Evolutionary conservation across 2,888 invertebrate species (phyloP), one percentile per base, ranked within the genome.

Genomic region (Neocrepidodera transversa): DNA sequence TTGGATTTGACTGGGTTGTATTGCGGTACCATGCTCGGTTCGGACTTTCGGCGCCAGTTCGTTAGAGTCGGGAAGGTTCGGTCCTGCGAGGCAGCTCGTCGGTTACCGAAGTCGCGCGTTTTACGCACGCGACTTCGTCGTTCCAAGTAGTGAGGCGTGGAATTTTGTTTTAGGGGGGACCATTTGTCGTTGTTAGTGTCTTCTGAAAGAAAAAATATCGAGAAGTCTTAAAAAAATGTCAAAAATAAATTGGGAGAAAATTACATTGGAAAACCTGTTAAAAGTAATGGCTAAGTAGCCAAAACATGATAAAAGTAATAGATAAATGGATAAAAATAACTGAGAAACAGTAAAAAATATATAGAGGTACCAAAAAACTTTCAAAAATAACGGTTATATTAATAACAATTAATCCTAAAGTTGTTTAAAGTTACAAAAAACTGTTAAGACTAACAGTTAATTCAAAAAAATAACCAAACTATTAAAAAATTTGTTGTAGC

Each of bases 61-160:
- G 86, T 85, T 68, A 88, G 85, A 71, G 73, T 84, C 76, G 60
- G 82, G 80, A 77, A 86, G 77, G 73, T 73, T 4, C 82, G 80
- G 64, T 86, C 85, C 18, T 79, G 79, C 3, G 79, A 79, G 1
- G 76, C 72, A 1, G 79, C 74, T 38, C 78, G 66, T 50, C 78
- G 66, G 43, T 64, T 69, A 20, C 71, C 61, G 51, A 78, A 79
- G 70, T 84, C 85, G 53, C 85, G 82, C 1, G 80, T 79, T 73
- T 86, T 87, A 70, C 87, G 84, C 6, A 87, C 78, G 65, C 87
- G 82, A 8, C 92, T 92, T 20, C 95, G 83, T 67, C 91, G 88
- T 76, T 96, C 95, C 60, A 95, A 82, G 78, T 96, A 96, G 69
- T 95, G 94, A 0, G 95, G 95, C 0, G 94, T 93, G 18, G 91